Base-by-base conservation (phyloP, 2,797 vertebrate genomes). In the Scarus forsteni region DNA sequence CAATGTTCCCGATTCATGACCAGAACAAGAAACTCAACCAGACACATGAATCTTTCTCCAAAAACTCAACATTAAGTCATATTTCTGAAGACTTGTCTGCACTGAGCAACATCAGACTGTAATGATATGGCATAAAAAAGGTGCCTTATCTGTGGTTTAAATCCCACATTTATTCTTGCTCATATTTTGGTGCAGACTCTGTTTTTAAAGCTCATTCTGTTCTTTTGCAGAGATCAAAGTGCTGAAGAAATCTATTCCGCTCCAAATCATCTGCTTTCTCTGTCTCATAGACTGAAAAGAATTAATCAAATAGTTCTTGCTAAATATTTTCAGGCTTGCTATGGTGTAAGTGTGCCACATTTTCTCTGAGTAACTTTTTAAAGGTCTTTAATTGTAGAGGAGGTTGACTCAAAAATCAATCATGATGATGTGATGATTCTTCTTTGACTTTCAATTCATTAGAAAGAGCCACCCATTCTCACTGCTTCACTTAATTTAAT, bases 281-380 rank as follows among this genome's bases (percentile, higher is more conserved):
- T 6, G 3, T 62, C 45, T 43, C 10, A 43, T 43, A 13, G 16
- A 45, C 50, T 42, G 9, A 6, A 54, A 43, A 61, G 34, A 18
- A 53, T 48, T 36, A 43, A 48, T 19, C 38, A 19, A 27, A 62
- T 13, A 39, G 0, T 63, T 12, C 13, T 36, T 35, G 13, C 5
- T 9, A 16, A 36, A 3, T 34, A 8, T 12, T 8, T 66, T 50
- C 8, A 39, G 19, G 35, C 10, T 6, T 14, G 48, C 36, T 65
- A 11, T 54, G 36, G 34, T 38, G 42, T 70, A 19, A 59, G 48
- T 49, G 36, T 55, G 19, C n/a, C 55, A 70, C 58, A 54, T 60
- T 65, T 16, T 48, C 38, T 45, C 58, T 39, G 50, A 36, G 5
- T 10, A 39, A 53, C 1, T n/a, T 13, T n/a, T 45, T 44, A 57